Evolutionary conservation across 2,888 invertebrate genomes (phyloP).

Genomic region (Eutolmus rufibarbis): DNA sequence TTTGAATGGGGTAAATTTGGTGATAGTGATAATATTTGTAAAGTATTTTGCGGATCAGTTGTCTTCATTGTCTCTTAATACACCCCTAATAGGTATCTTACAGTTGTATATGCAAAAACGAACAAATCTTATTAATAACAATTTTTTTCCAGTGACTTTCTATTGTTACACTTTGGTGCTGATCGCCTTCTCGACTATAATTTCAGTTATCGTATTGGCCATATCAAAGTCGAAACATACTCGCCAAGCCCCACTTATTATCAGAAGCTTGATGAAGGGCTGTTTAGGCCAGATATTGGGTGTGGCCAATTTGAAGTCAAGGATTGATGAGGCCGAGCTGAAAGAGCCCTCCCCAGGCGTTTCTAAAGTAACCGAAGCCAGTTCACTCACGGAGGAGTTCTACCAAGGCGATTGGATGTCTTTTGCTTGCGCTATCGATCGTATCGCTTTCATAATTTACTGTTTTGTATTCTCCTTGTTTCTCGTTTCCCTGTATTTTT

Average conservation of each 20-base stretch:
- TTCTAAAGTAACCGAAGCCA: constrained; percentile 51
- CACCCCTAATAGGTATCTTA: constrained; percentile 57
- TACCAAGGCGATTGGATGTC: constrained; percentile 70
- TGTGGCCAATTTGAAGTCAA: constrained; percentile 55
- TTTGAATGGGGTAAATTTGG: constrained; percentile 65
- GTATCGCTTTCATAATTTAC: constrained; percentile 58
- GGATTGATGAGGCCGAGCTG: constrained; percentile 15
- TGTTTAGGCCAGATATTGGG: constrained; percentile 36
- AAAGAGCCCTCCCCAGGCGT: constrained; percentile 62
- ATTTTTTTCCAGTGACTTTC: constrained; percentile 61
- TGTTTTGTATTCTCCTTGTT: constrained; percentile 61
- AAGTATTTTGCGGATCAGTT: constrained; percentile 66
- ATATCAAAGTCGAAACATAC: constrained; percentile 63
- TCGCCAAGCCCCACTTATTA: constrained; percentile 61
- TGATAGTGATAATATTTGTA: constrained; percentile 67
- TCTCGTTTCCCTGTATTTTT: constrained; percentile 66
- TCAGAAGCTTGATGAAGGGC: constrained; percentile 58
- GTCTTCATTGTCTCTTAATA: constrained; percentile 56
- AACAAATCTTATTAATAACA: not conserved
- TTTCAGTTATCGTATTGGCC: constrained; percentile 66
- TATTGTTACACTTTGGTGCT: constrained; percentile 65
- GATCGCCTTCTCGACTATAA: constrained; percentile 62
- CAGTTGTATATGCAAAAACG: not conserved
- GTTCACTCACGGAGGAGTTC: constrained; percentile 48
- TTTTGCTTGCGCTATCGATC: constrained; percentile 70